Conservation (phyloP, 2,797 vertebrate species). For the Glossophaga mutica region DNA sequence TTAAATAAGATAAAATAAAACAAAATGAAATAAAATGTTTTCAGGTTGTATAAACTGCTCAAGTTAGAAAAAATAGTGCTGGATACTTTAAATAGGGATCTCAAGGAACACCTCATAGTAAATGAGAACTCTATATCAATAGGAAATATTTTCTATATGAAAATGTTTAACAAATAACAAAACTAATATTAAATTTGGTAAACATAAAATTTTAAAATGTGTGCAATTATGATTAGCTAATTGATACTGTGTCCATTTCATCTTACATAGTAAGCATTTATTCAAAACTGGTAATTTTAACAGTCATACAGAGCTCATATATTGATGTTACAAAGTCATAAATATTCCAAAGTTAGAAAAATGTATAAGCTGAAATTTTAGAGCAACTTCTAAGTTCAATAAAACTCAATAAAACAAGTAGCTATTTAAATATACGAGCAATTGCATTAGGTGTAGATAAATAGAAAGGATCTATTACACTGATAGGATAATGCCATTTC, state of each 20-base stretch:
- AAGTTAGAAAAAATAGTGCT: background rate
- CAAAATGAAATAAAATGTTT: background rate
- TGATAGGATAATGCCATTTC: background rate
- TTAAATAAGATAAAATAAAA: background rate
- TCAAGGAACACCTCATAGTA: background rate
- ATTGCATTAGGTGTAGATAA: background rate
- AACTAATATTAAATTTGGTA: background rate
- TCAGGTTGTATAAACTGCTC: background rate
- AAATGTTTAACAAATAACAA: background rate
- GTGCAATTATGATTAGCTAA: background rate
- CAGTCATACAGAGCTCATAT: background rate
- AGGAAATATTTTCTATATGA: background rate
- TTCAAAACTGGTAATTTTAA: background rate
- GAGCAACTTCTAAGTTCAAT: background rate
- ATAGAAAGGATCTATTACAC: background rate
- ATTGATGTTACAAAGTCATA: background rate
- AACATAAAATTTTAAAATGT: background rate
- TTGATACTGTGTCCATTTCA: background rate
- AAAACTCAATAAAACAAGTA: conserved; percentile 3
- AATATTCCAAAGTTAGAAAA: background rate
- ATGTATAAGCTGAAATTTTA: background rate
- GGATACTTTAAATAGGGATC: background rate
- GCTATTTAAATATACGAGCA: conserved; percentile 19
- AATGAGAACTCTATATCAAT: background rate
- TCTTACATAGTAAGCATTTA: background rate